Conservation (phyloP, 2,113 vertebrate species). For the Peromyscus maniculatus region DNA sequence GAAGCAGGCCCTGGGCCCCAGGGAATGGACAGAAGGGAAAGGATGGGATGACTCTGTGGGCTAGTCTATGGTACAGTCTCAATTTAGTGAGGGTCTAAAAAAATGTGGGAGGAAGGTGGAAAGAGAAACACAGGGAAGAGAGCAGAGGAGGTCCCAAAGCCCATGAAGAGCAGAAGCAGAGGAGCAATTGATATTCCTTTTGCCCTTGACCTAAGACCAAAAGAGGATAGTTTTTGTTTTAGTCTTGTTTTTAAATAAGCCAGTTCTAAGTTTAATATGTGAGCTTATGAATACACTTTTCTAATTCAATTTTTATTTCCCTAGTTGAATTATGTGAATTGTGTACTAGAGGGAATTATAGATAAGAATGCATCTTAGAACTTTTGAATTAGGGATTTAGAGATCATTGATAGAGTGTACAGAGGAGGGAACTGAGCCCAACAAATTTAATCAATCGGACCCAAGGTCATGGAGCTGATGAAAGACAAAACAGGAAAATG, state of each 20-base stretch:
- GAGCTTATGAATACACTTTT: slow-evolving; percentile 14
- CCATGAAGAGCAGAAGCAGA: neutral
- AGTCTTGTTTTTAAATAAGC: slow-evolving; percentile 16
- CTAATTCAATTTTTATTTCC: slow-evolving; percentile 34
- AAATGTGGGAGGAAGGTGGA: neutral
- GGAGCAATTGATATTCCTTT: neutral
- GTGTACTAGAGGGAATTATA: slow-evolving; percentile 35
- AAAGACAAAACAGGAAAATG: neutral
- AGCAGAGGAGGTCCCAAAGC: neutral
- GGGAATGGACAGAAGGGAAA: neutral
- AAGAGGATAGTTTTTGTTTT: neutral
- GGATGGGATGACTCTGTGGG: neutral
- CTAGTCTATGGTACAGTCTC: neutral
- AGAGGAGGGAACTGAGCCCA: slow-evolving; percentile 23
- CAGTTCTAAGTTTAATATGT: neutral
- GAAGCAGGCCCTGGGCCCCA: neutral
- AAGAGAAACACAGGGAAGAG: neutral
- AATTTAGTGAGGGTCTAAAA: neutral
- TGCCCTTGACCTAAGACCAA: slow-evolving; percentile 35
- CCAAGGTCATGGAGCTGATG: neutral
- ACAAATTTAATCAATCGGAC: neutral
- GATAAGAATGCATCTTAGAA: neutral
- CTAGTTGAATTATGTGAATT: slow-evolving; percentile 35
- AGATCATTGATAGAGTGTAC: neutral
- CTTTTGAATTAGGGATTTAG: slow-evolving; percentile 20